Base-by-base conservation (phyloP, 2,797 vertebrate species). In the Merluccius polli region DNA sequence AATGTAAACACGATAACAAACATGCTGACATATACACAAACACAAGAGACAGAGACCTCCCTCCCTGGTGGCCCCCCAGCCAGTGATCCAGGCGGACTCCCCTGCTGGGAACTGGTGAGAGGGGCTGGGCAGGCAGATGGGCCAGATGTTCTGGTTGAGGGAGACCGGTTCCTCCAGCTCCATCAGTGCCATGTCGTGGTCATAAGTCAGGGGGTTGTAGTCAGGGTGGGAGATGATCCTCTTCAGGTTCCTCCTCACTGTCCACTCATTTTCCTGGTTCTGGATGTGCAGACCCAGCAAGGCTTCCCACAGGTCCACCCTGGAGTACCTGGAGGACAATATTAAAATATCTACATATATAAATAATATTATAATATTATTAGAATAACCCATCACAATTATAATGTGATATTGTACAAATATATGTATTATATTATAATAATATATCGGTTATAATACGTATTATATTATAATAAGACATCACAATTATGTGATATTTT, bases 41-140 rank as follows among this genome's bases (percentile, higher is more conserved):
- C n/a, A n/a, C n/a, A n/a, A 3, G 33, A 12, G 36, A 38, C 36
- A 38, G 6, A 7, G 1, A 96, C 97, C 96, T 86, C 93, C 94
- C 84, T 99, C 96, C 1, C 48, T 12, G 0, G 94, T 95, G 8
- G 93, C 93, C 0, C 98, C 97, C 98, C 98, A 99, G 65, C 98
- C 98, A 0, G 96, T 97, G 88, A 99, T 95, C 93, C 93, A 97
- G 12, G 97, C 93, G 48, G 89, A 75, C 63, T 91, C 94, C 76
- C 96, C 96, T 0, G 89, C 74, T 0, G 94, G 94, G 90, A 97
- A 96, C 80, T 78, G 79, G 1, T 96, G 89, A 0, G 92, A 77
- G 13, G 89, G 0, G 0, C 93, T 91, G 0, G 97, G 97, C 78
- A 99, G 93, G 83, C 97, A 99, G 89, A 98, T 91, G 78, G 96